Base-by-base conservation (phyloP, 1,140 invertebrate species). In the Drosophila mauritiana region DNA sequence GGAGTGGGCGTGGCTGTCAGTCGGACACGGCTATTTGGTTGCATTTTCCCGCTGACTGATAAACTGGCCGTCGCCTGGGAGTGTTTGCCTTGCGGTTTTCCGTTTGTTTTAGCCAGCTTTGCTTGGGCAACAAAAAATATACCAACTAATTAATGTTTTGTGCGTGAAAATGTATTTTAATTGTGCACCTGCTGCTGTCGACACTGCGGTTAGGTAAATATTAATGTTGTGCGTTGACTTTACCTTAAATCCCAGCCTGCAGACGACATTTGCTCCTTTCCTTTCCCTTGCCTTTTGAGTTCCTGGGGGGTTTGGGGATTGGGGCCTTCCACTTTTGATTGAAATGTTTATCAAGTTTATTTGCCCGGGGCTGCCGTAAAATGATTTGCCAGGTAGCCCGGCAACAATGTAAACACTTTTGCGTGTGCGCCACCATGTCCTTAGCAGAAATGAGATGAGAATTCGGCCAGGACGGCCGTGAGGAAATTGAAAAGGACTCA, bases 81-180 rank as follows among this genome's bases (percentile, higher is more conserved):
- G 46, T 67, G 67, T 74, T 73, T 73, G 58, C 45, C 48, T 56
- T 69, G 54, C 40, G 68, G 46, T 57, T 73, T 43, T 74, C 25
- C 68, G 54, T 80, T 67, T 55, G 49, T 45, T 68, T 74, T 69
- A 27, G 43, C 40, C 51, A 15, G 42, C 17, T 55, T 69, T 39
- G 31, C 37, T 39, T 12, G 20, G n/a, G 31, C 31, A 43, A 54
- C 25, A 74, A 51, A 64, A 31, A 74, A 51, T 57, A 36, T 48
- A 42, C 74, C 81, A 75, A 82, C 77, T 85, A 85, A 85, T 89
- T 89, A 89, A 77, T 80, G 72, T 70, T 83, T 72, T 89, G 58
- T 88, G 62, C 56, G 80, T 58, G 56, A 58, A 73, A 81, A 80
- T 58, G 61, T 78, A 75, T 78, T 72, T 75, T 68, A 68, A 77